phyloP scores from a whole-genome alignment of 2,113 vertebrate genomes.

The Nothobranchius kuhntae region DNA sequence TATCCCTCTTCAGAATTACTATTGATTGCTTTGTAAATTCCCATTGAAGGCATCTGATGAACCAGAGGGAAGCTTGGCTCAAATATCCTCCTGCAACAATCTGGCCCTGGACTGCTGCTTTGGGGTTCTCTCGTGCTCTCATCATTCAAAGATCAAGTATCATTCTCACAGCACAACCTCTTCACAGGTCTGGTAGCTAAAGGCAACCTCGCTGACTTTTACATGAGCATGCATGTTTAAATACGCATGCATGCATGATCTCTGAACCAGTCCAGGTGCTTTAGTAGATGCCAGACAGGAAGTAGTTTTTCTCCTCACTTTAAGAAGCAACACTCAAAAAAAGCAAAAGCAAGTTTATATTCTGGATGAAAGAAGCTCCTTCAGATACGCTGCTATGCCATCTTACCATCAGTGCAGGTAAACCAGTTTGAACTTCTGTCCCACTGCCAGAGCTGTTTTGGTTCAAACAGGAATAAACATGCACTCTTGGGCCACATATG shows the following conservation, averaged over 20 bases:
- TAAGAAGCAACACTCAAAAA: not conserved
- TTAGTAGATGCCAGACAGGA: conserved; percentile 8
- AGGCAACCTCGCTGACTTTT: conserved; percentile 19
- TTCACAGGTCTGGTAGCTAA: conserved; percentile 27
- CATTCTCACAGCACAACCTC: conserved; percentile 25
- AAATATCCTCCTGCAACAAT: conserved; percentile 39
- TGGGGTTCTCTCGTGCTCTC: conserved; percentile 45
- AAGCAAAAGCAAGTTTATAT: too few relatives aligned
- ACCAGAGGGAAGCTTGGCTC: conserved; percentile 27
- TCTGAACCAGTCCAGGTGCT: conserved; percentile 10
- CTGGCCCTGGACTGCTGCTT: conserved; percentile 36
- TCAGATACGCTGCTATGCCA: too few relatives aligned
- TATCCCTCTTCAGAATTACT: conserved; percentile 29
- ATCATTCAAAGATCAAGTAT: conserved; percentile 57
- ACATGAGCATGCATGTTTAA: conserved; percentile 12
- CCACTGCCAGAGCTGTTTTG: too few relatives aligned
- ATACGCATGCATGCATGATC: conserved; percentile 4
- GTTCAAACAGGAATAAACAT: too few relatives aligned
- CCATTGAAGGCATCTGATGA: conserved; percentile 39
- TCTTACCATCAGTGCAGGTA: too few relatives aligned
- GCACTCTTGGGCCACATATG: too few relatives aligned
- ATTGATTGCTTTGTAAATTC: conserved; percentile 34
- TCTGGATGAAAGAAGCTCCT: too few relatives aligned
- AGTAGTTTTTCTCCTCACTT: conserved; percentile 30
- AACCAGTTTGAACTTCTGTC: too few relatives aligned